Evolutionary conservation across 92 coral and sea anemone species (phyloP).

Genomic region (Porites lobata): DNA sequence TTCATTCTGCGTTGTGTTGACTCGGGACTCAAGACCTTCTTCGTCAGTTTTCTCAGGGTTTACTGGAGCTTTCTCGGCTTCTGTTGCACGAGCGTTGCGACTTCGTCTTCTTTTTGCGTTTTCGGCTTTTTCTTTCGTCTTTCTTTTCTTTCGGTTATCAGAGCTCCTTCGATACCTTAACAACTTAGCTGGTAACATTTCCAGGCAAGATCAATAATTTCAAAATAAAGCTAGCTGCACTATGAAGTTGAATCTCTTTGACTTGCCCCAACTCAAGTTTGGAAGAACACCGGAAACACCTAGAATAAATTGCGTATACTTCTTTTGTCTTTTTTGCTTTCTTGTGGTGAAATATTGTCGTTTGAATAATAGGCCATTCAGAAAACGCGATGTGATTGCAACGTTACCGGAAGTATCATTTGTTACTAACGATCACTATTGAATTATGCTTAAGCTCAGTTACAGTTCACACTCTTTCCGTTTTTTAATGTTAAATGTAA

Average conservation of each 20-base stretch:
- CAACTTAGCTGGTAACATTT: conserved; percentile 25
- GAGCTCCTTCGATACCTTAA: conserved; percentile 33
- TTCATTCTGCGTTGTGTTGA: not conserved
- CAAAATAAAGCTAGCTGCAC: too few species aligned
- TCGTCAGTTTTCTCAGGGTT: not conserved
- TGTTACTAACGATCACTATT: not conserved
- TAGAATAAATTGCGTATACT: not conserved
- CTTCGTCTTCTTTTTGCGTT: conserved; percentile 23
- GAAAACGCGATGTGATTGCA: not conserved
- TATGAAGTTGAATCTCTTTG: too few species aligned
- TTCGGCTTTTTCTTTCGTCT: conserved; percentile 6
- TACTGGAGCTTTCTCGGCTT: not conserved
- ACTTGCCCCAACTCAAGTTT: not conserved
- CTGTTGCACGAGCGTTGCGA: not conserved
- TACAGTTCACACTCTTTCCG: not conserved
- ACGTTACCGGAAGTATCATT: conserved; percentile 1
- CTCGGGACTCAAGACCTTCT: not conserved
- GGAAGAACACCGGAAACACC: not conserved
- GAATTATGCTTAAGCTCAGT: too few species aligned
- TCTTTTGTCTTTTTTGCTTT: conserved; percentile 11
- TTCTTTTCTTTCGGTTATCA: conserved; percentile 9
- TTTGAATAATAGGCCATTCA: not conserved
- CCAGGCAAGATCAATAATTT: too few species aligned
- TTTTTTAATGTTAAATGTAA: not conserved
- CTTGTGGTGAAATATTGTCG: conserved; percentile 2